A percentile compares a stretch with the other conserved stretches of the same genome.
Conservation (phyloP, 2,113 vertebrate genomes). For the Melozone crissalis region DNA sequence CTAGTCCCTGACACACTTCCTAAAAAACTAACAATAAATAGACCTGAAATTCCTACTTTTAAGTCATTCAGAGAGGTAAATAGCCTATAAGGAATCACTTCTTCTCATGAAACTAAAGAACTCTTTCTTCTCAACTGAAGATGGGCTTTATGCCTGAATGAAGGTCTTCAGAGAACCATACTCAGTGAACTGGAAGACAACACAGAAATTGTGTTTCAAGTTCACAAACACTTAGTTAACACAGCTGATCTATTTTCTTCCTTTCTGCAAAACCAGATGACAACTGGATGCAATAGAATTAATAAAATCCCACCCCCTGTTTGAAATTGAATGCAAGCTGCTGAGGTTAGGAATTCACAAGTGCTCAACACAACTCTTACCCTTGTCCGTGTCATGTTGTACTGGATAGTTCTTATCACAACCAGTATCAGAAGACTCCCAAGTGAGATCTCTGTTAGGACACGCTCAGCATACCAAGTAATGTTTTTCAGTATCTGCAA, state of each 20-base stretch:
- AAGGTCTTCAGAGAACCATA: neutral
- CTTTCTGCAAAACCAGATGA: neutral
- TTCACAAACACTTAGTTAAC: neutral
- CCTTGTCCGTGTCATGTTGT: conserved; percentile 98
- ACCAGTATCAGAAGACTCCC: conserved; percentile 96
- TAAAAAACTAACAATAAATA: neutral
- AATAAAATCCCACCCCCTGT: neutral
- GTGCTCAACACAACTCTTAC: conserved; percentile 65
- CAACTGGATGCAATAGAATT: neutral
- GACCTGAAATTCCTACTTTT: neutral
- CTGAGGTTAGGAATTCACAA: neutral
- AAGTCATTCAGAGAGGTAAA: neutral
- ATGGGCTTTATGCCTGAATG: neutral
- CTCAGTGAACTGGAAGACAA: neutral
- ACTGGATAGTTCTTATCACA: conserved; percentile 97
- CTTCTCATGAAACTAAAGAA: neutral
- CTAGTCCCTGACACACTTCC: neutral
- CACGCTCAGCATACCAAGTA: conserved; percentile 94
- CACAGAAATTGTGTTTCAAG: neutral
- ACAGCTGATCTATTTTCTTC: neutral
- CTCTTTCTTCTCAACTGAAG: neutral
- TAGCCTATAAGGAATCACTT: neutral
- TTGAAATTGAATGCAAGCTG: neutral
- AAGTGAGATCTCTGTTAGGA: conserved; percentile 94
- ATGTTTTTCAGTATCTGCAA: conserved; percentile 91